Evolutionary conservation across 2,797 vertebrate species (phyloP).

Genomic region (Cyclopterus lumpus): DNA sequence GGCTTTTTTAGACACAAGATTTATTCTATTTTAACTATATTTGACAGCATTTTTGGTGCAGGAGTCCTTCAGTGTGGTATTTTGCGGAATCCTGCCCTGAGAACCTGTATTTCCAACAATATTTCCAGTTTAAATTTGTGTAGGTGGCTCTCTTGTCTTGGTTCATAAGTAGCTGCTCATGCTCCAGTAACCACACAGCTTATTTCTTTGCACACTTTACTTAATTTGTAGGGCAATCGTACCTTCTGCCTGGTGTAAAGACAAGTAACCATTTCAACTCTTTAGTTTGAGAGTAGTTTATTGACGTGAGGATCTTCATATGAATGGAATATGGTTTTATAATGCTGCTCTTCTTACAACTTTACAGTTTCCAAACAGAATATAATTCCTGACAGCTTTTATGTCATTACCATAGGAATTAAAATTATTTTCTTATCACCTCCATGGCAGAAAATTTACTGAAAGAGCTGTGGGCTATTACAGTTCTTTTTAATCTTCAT

Average conservation of each 20-base stretch:
- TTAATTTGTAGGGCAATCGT: conserved; percentile 1
- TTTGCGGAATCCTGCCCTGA: neutral
- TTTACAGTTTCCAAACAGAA: conserved; percentile 52
- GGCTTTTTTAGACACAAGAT: neutral
- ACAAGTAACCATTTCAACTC: conserved; percentile 15
- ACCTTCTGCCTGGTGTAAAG: conserved; percentile 23
- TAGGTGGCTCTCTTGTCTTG: conserved; percentile 12
- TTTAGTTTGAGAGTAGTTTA: conserved; percentile 33
- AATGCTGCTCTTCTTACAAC: conserved; percentile 29
- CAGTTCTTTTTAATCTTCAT: conserved; percentile 67
- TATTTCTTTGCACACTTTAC: conserved; percentile 5
- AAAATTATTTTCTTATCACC: conserved; percentile 67
- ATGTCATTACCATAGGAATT: conserved; percentile 41
- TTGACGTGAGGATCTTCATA: conserved; percentile 44
- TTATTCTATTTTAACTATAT: neutral
- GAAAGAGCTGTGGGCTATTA: conserved; percentile 62
- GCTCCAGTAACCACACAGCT: neutral
- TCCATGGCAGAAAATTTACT: conserved; percentile 67
- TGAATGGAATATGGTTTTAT: conserved; percentile 52
- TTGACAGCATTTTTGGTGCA: neutral
- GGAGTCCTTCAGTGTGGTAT: neutral
- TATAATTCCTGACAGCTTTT: conserved; percentile 48
- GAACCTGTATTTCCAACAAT: conserved; percentile 13
- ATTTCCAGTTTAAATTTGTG: conserved; percentile 2
- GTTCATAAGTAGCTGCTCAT: conserved; percentile 10